A percentile compares a stretch with the other conserved stretches of the same genome.
These are phyloP conservation scores for silkworm (Bombyx mori) DNA, from an alignment of 1,140 invertebrate species.

Conservation along the genomic window ASM3026992v2 NC_085116.1:6750501-6751000, in stretches of 20 bases:
- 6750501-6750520: too few species aligned
- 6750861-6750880: slow-evolving; percentile 18
- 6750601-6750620: slow-evolving; percentile 11
- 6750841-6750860: slow-evolving; percentile 24
- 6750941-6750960: slow-evolving; percentile 24
- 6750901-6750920: slow-evolving; percentile 21
- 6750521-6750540: too few species aligned
- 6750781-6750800: slow-evolving; percentile 25
- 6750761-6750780: slow-evolving; percentile 29
- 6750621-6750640: slow-evolving; percentile 10
- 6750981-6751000: slow-evolving; percentile 41
- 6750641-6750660: slow-evolving; percentile 8
- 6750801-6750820: slow-evolving; percentile 22
- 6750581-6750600: too few species aligned
- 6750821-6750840: slow-evolving; percentile 15
- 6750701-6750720: slow-evolving; percentile 20
- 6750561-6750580: too few species aligned
- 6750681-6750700: slow-evolving; percentile 17
- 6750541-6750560: too few species aligned
- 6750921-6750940: slow-evolving; percentile 30
- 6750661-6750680: slow-evolving; percentile 5
- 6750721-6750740: slow-evolving; percentile 31
- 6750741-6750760: slow-evolving; percentile 19
- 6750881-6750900: slow-evolving; percentile 30
- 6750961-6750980: slow-evolving; percentile 13